A percentile compares a stretch with the other conserved stretches of the same genome.
phyloP scores from a whole-genome alignment of 1,140 invertebrate genomes.

The Drosophila bipectinata region DNA sequence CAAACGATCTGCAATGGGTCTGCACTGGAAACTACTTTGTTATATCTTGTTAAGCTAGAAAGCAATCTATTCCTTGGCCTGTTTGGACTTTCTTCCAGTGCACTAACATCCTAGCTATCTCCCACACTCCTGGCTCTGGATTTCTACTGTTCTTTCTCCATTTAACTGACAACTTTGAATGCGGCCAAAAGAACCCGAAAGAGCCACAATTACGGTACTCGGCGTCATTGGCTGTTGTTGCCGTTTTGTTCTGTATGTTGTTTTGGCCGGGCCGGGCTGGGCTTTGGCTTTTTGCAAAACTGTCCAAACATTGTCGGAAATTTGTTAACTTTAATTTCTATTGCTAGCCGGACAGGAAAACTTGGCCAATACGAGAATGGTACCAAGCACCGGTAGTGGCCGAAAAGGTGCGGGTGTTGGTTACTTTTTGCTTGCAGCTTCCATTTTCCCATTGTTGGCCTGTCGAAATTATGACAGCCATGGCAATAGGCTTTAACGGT shows the following conservation, averaged over 20 bases:
- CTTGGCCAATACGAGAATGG: slow-evolving; percentile 16
- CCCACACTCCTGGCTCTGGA: background rate
- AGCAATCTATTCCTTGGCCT: no score
- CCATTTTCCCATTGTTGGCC: slow-evolving; percentile 42
- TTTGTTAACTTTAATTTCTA: slow-evolving; percentile 81
- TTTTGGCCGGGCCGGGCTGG: slow-evolving; percentile 1
- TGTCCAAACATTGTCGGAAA: slow-evolving; percentile 81
- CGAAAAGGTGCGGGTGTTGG: slow-evolving; percentile 67
- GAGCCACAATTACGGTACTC: slow-evolving; percentile 74
- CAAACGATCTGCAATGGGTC: slow-evolving; percentile 36
- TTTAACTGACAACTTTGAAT: slow-evolving; percentile 51
- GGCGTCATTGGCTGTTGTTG: slow-evolving; percentile 43
- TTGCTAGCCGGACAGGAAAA: slow-evolving; percentile 63
- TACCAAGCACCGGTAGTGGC: slow-evolving; percentile 2
- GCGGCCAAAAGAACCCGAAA: slow-evolving; percentile 71
- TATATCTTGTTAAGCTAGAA: no score
- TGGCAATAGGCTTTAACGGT: slow-evolving; percentile 65
- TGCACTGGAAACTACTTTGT: slow-evolving; percentile 9
- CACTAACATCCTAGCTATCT: slow-evolving; percentile 12
- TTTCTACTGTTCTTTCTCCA: slow-evolving; percentile 19
- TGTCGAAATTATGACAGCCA: slow-evolving; percentile 78
- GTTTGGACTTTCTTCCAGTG: background rate
- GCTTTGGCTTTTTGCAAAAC: slow-evolving; percentile 50
- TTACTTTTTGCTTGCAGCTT: slow-evolving; percentile 19
- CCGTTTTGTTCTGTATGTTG: slow-evolving; percentile 19